A percentile compares a stretch with the other conserved stretches of the same genome.
Evolutionary conservation across 2,797 vertebrate genomes (phyloP).

Genomic region (Chloroceryle amazona): DNA sequence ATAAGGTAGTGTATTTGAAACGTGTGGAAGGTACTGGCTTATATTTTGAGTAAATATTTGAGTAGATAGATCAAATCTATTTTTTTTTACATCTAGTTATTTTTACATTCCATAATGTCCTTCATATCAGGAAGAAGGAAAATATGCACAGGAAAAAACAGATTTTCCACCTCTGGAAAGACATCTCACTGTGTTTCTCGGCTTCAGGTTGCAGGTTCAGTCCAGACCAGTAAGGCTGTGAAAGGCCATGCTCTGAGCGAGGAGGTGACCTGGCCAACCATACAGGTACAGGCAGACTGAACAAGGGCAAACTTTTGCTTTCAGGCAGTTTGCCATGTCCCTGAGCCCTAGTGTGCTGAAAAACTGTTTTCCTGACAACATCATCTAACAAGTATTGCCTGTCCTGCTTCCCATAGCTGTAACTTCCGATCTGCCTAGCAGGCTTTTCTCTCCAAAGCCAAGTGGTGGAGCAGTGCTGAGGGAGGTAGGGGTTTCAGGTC

Average conservation of each 20-base stretch:
- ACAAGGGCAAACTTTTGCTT: neutral
- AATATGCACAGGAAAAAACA: neutral
- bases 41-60: neutral
- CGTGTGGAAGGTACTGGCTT: neutral
- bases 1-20: neutral
- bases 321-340: neutral
- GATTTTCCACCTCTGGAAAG: neutral
- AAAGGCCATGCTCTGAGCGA: neutral
- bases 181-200: neutral
- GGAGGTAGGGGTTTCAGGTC: accelerated
- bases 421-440: neutral
- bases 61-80: neutral
- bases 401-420: neutral
- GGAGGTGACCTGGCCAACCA: neutral
- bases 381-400: neutral
- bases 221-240: neutral
- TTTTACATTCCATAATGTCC: neutral
- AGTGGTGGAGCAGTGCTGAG: neutral
- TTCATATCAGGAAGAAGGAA: neutral
- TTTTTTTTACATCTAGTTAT: neutral
- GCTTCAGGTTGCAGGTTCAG: neutral
- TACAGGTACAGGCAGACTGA: neutral
- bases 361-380: neutral
- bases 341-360: neutral
- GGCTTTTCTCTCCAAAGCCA: neutral